Conservation (phyloP, 2,797 vertebrate species). For the Thunnus albacares region DNA sequence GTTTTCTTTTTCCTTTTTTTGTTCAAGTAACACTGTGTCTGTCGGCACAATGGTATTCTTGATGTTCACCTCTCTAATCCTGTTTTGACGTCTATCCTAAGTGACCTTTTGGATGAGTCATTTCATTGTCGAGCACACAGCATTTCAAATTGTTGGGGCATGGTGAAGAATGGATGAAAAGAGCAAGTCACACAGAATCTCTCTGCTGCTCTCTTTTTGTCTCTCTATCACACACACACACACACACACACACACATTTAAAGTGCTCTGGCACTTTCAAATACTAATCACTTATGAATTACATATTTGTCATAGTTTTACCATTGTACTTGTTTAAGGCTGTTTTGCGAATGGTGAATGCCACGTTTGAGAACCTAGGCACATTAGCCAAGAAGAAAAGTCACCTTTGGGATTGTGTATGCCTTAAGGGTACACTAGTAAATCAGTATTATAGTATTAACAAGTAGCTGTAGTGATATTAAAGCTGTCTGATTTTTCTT, state of each 20-base stretch:
- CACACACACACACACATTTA: background rate
- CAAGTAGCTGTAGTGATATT: no score
- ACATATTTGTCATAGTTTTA: background rate
- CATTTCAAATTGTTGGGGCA: constrained; percentile 11
- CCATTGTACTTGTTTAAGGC: background rate
- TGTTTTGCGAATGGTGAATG: background rate
- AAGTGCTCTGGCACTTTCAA: no score
- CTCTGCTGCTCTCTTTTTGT: background rate
- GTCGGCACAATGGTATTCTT: background rate
- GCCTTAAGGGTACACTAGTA: no score
- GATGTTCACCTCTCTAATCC: constrained; percentile 17
- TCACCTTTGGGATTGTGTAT: background rate
- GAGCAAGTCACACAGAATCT: background rate
- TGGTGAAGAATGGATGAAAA: constrained; percentile 22
- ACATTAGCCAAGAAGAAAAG: background rate
- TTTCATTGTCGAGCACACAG: constrained; percentile 22
- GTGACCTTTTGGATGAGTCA: constrained; percentile 36
- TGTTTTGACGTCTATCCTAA: constrained; percentile 19
- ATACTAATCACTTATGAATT: background rate
- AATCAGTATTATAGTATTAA: no score
- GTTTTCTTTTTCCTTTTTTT: background rate
- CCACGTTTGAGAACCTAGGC: background rate
- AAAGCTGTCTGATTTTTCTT: no score
- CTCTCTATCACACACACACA: no score
- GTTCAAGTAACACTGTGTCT: background rate